Conservation (phyloP, 2,888 invertebrate genomes). For the Deilephila elpenor region DNA sequence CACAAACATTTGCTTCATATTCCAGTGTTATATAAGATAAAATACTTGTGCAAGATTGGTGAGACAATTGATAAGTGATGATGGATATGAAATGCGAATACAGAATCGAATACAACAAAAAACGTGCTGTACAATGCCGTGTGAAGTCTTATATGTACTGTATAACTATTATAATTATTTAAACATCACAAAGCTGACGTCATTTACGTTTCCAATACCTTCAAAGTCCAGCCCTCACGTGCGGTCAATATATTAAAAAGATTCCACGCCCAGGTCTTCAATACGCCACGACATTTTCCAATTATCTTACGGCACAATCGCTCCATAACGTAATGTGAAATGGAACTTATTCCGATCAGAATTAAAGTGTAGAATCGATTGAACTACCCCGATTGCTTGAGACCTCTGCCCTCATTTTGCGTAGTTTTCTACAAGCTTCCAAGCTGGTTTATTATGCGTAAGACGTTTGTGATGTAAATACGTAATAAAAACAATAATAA, state of each 20-base stretch:
- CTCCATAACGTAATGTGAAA: not conserved
- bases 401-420: slow-evolving; percentile 8
- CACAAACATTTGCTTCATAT: not conserved
- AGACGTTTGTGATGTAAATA: slow-evolving; percentile 6
- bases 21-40: not conserved
- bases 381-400: not conserved
- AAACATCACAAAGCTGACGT: not conserved
- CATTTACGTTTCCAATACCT: not conserved
- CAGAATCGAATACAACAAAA: no score
- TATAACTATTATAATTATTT: not conserved
- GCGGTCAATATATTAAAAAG: slow-evolving; percentile 21
- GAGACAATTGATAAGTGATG: no score
- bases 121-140: no score
- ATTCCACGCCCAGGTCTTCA: slow-evolving; percentile 23
- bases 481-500: slow-evolving; percentile 1
- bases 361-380: not conserved
- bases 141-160: not conserved
- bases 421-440: not conserved
- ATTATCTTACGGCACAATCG: slow-evolving; percentile 24
- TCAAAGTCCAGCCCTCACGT: not conserved
- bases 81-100: no score
- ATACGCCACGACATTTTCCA: slow-evolving; percentile 30
- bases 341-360: slow-evolving; percentile 6
- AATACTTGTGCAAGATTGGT: not conserved
- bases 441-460: slow-evolving; percentile 3